Conservation (phyloP, 2,113 vertebrate genomes). For the Saguinus imperator region DNA sequence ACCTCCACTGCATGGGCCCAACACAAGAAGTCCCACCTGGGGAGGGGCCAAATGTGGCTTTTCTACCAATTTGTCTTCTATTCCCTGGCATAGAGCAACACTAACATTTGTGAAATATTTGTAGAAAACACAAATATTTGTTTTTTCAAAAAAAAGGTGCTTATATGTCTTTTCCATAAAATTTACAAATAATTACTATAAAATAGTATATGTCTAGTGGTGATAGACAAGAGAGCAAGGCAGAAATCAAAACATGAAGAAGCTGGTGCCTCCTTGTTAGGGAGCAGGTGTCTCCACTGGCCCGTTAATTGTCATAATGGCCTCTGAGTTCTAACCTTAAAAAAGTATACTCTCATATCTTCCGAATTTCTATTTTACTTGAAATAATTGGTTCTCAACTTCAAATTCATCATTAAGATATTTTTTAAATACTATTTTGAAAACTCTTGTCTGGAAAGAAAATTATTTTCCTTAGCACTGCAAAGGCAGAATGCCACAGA, state of each 20-base stretch:
- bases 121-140: neutral
- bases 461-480: neutral
- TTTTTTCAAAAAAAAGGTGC: no score
- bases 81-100: neutral
- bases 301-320: neutral
- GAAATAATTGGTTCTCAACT: neutral
- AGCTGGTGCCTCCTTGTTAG: no score
- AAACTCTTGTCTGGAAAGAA: neutral
- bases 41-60: neutral
- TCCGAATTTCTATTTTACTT: neutral
- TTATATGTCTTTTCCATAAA: neutral
- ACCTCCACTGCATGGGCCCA: rapidly evolving
- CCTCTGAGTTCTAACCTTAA: neutral
- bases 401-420: neutral
- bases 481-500: neutral
- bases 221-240: neutral
- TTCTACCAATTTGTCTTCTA: neutral
- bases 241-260: neutral
- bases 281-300: neutral
- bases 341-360: neutral
- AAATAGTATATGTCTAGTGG: neutral
- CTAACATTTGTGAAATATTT: neutral
- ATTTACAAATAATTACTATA: neutral
- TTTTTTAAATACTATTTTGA: neutral
- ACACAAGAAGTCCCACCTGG: rapidly evolving